Percentiles rank a stretch among this genome's conserved stretches.
phyloP scores from a whole-genome alignment of 92 coral and sea anemone species.

The Phenganax stokvisi region DNA sequence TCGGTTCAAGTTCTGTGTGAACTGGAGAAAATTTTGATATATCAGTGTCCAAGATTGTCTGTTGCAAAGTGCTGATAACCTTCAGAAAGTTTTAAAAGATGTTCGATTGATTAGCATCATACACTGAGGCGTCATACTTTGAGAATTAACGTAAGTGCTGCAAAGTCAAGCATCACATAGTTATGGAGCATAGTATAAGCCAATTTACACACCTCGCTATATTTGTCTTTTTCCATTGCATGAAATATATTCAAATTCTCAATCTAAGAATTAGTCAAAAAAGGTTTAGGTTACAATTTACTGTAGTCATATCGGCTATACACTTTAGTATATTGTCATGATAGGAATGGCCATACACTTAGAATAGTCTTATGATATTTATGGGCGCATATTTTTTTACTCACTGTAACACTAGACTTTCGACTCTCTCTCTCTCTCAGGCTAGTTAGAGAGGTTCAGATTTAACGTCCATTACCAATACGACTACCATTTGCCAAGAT shows the following conservation, averaged over 20 bases:
- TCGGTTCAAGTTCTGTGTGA: constrained; percentile 57
- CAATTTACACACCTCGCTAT: constrained; percentile 27
- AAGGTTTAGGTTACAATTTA: neutral
- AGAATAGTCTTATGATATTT: no score
- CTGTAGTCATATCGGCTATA: neutral
- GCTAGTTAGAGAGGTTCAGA: no score
- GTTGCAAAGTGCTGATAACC: constrained; percentile 63
- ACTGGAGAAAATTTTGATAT: constrained; percentile 58
- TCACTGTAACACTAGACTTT: no score
- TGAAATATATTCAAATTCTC: constrained; percentile 29
- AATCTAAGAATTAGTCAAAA: neutral
- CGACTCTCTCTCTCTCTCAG: neutral
- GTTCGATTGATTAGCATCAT: neutral
- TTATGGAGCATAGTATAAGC: neutral
- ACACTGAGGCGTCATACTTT: neutral
- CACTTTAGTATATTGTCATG: neutral
- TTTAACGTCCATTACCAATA: no score
- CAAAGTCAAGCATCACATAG: neutral
- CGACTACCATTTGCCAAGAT: no score
- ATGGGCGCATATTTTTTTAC: no score
- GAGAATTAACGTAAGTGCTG: neutral
- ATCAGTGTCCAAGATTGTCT: constrained; percentile 88
- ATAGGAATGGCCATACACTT: neutral
- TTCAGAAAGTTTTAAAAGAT: constrained; percentile 3
- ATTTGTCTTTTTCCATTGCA: neutral